Evolutionary conservation across 2,113 vertebrate genomes (phyloP).

Genomic region (Chaenogobius annularis): DNA sequence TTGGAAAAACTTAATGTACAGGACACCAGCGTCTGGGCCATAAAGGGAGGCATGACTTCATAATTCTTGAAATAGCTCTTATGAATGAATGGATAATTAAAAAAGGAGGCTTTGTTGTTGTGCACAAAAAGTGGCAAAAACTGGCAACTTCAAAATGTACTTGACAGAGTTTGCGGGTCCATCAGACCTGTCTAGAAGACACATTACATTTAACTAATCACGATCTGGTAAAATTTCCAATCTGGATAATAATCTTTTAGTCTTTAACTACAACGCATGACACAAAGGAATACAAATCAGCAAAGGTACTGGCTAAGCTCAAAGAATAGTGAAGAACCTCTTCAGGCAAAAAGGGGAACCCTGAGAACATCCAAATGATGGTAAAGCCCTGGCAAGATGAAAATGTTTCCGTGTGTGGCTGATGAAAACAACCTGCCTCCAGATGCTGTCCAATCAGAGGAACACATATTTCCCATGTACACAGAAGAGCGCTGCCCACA

Average conservation of each 20-base stretch:
- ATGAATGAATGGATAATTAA: conserved; percentile 59
- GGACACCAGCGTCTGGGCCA: conserved; percentile 70
- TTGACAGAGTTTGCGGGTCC: conserved; percentile 20
- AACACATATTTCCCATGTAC: conserved; percentile 37
- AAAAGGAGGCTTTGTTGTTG: conserved; percentile 41
- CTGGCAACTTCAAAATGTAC: conserved; percentile 12
- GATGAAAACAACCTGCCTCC: conserved; percentile 58
- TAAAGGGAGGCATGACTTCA: conserved; percentile 70
- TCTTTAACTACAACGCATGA: conserved; percentile 25
- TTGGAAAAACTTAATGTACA: conserved; percentile 51
- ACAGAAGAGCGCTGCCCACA: conserved; percentile 21
- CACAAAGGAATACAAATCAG: conserved; percentile 17
- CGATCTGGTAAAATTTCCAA: not conserved
- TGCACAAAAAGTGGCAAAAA: conserved; percentile 47
- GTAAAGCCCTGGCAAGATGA: conserved; percentile 38
- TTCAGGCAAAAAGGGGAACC: conserved; percentile 42
- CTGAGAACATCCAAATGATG: conserved; percentile 43
- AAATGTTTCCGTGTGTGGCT: conserved; percentile 48
- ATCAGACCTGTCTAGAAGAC: not conserved
- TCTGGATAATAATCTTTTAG: not conserved
- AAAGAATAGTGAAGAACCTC: conserved; percentile 25
- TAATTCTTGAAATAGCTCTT: conserved; percentile 64
- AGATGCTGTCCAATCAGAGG: conserved; percentile 59
- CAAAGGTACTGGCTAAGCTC: conserved; percentile 5
- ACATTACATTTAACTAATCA: conserved; percentile 6